A percentile compares a stretch with the other conserved stretches of the same genome.
Conservation (phyloP, 2,797 vertebrate species). For the Platalea minor region DNA sequence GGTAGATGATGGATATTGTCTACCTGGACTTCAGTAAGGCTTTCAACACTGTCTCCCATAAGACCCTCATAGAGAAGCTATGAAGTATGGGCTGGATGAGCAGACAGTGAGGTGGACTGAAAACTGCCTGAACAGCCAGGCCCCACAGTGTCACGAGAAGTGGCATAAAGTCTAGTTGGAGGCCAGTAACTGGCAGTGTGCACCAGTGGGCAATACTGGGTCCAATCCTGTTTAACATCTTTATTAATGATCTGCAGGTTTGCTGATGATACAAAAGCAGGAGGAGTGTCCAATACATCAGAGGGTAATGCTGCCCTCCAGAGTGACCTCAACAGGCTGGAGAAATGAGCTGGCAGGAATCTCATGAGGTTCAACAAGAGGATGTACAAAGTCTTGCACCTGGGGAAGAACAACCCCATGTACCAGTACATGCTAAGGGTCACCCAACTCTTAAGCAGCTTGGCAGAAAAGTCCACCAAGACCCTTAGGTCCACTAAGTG, state of each 20-base stretch:
- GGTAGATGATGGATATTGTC: neutral
- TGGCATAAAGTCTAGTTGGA: neutral
- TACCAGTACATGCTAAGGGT: neutral
- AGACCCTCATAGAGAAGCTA: neutral
- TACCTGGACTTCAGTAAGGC: neutral
- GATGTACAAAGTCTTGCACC: neutral
- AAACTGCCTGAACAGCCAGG: neutral
- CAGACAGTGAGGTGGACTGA: neutral
- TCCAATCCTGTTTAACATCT: neutral
- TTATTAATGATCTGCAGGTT: conserved; percentile 17
- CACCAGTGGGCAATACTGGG: neutral
- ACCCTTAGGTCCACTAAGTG: neutral
- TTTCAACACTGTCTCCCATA: neutral
- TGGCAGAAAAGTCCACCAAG: neutral
- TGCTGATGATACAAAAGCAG: neutral
- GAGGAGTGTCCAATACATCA: neutral
- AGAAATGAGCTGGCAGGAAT: neutral
- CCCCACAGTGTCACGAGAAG: neutral
- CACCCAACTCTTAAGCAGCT: neutral
- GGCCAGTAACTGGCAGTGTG: neutral
- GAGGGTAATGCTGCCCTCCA: neutral
- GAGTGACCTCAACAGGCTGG: neutral
- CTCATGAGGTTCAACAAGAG: neutral
- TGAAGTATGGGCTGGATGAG: neutral
- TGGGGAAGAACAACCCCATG: neutral